phyloP scores from a whole-genome alignment of 2,888 invertebrate genomes.

The Lydus trimaculatus region DNA sequence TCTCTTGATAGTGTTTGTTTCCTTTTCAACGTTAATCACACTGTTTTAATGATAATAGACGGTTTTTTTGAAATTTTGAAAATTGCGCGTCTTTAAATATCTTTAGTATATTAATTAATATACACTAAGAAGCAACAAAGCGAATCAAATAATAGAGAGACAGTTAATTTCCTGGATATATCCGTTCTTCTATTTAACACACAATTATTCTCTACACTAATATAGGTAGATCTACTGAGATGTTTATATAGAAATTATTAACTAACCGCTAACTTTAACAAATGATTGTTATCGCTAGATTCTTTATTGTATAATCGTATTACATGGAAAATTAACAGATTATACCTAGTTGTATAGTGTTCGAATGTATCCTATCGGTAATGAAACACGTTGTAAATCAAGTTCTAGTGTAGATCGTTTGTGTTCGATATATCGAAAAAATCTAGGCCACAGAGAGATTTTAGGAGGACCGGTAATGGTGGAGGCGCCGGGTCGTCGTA shows the following conservation, averaged over 20 bases:
- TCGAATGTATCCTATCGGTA: neutral
- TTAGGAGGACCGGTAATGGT: conserved; percentile 1
- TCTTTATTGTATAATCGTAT: neutral
- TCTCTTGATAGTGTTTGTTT: neutral
- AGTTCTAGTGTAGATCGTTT: neutral
- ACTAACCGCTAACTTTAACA: neutral
- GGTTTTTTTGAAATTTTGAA: too few species aligned
- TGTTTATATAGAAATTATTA: neutral
- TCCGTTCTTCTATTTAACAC: neutral
- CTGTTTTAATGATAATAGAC: neutral
- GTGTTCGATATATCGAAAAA: neutral
- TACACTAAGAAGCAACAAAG: neutral
- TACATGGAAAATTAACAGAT: neutral
- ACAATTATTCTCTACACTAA: neutral
- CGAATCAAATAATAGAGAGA: neutral
- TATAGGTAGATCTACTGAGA: neutral
- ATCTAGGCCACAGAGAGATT: neutral
- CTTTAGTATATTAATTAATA: neutral
- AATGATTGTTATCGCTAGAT: neutral
- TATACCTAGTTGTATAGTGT: neutral
- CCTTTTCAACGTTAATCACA: neutral
- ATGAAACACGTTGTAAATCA: neutral
- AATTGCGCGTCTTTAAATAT: too few species aligned
- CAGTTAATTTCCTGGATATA: neutral
- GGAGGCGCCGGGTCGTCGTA: conserved; percentile 18